Evolutionary conservation across 1,140 invertebrate genomes (phyloP).

Genomic region (Papilio helenus): DNA sequence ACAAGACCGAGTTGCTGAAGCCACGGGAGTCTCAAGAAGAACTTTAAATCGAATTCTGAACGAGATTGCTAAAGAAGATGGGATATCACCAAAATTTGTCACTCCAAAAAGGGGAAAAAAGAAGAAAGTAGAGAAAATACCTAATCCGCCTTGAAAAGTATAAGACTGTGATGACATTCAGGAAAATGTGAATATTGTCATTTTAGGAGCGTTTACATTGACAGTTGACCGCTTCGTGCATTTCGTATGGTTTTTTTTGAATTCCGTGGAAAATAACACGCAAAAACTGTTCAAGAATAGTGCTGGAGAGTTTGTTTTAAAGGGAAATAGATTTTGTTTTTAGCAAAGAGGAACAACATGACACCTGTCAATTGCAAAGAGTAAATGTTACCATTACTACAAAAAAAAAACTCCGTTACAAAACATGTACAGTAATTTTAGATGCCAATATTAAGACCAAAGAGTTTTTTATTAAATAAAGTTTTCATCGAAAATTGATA

Average conservation of each 20-base stretch:
- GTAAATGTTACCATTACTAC: not conserved
- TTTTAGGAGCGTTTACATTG: not conserved
- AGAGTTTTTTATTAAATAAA: conserved; percentile 1
- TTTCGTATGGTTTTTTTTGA: not conserved
- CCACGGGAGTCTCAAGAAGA: not conserved
- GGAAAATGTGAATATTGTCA: not conserved
- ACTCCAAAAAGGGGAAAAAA: not conserved
- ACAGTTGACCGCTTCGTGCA: not conserved
- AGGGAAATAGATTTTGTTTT: not conserved
- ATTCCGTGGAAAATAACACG: not conserved
- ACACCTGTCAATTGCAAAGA: not conserved
- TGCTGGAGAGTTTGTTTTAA: not conserved
- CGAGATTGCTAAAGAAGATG: not conserved
- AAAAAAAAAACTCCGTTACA: not conserved
- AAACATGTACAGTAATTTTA: not conserved
- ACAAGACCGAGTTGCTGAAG: not conserved
- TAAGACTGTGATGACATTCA: not conserved
- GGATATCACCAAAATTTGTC: conserved; percentile 6
- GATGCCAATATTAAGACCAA: not conserved
- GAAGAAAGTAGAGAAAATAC: not conserved
- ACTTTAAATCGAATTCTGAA: not conserved
- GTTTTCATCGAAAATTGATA: not conserved
- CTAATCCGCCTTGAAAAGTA: not conserved
- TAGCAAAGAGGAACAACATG: not conserved
- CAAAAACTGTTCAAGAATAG: not conserved